Evolutionary conservation across 2,113 vertebrate species (phyloP).

Genomic region (Solea senegalensis): DNA sequence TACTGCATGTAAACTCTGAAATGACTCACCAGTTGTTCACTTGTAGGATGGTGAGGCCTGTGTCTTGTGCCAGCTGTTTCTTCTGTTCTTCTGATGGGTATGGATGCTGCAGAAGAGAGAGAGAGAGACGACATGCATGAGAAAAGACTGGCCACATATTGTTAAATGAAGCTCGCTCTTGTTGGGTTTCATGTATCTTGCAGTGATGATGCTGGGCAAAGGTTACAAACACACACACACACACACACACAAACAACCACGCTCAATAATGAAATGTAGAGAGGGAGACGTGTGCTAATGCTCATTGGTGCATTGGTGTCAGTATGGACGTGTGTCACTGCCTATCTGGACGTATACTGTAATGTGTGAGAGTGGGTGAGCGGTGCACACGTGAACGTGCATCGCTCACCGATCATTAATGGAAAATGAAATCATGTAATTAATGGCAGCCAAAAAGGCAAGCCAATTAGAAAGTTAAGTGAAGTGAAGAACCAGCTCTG

Average conservation of each 20-base stretch:
- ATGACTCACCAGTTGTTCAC: constrained; percentile 99
- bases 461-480: constrained; percentile 99
- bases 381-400: constrained; percentile 6
- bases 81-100: constrained; percentile 99
- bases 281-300: constrained; percentile 43
- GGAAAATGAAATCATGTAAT: constrained; percentile 97
- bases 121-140: constrained; percentile 22
- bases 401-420: constrained; percentile 87
- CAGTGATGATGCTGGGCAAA: constrained; percentile 30
- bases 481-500: constrained; percentile 93
- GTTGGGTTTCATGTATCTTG: constrained; percentile 29
- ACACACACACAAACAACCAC: constrained; percentile 27
- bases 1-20: constrained; percentile 76
- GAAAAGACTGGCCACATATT: constrained; percentile 41
- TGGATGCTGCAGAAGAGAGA: constrained; percentile 87
- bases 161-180: constrained; percentile 54
- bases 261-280: constrained; percentile 43
- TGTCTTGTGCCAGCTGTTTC: constrained; percentile 99
- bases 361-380: constrained; percentile 32
- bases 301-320: constrained; percentile 47
- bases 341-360: constrained; percentile 36
- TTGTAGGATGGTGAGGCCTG: constrained; percentile 99
- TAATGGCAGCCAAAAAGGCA: constrained; percentile 95
- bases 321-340: constrained; percentile 22
- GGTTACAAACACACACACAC: constrained; percentile 35